Evolutionary conservation across 2,113 vertebrate species (phyloP), one percentile per base, ranked within the genome.

Genomic region (Alligator sinensis): DNA sequence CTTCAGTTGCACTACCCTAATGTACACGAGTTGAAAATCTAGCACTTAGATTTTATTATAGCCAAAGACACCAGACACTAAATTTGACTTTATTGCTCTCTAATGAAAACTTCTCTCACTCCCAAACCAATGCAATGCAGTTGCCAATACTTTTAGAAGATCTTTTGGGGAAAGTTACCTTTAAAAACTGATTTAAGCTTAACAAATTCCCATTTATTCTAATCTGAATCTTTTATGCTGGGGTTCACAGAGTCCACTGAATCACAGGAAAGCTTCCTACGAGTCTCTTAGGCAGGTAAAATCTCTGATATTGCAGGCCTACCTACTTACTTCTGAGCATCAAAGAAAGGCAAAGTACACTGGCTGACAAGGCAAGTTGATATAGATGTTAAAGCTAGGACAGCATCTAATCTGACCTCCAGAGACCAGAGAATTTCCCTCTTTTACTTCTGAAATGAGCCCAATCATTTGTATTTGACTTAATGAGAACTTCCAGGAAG

Each of bases 171-270:
- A 21, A 55, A 72, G 30, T 4, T 24, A 59, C 34, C 19, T 24
- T 25, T 3, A 16, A 57, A 38, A 86, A 5, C 60, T 63, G 54
- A 0, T 0, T 38, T 62, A 63, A 80, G 19, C 38, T 8, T 59
- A 82, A 38, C 59, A 60, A 28, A 61, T 17, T 24, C 25, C 14
- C 5, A 38, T 87, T 88, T 70, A 28, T 66, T 47, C 30, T 5
- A 58, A 30, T n/a, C 13, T 22, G 68, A 74, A 57, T 24, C 30
- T 17, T 30, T 68, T 15, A 68, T 68, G 11, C 9, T 11, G 64
- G n/a, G 28, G 30, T 5, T 68, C 17, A 18, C 28, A 30, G n/a
- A 30, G 28, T 18, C 64, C 64, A 30, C n/a, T 30, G 17, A 68
- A n/a, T 68, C 64, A 68, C 28, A 68, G n/a, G 64, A 68, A 9